Evolutionary conservation across 2,797 vertebrate genomes (phyloP).

Genomic region (Decapterus maruadsi): DNA sequence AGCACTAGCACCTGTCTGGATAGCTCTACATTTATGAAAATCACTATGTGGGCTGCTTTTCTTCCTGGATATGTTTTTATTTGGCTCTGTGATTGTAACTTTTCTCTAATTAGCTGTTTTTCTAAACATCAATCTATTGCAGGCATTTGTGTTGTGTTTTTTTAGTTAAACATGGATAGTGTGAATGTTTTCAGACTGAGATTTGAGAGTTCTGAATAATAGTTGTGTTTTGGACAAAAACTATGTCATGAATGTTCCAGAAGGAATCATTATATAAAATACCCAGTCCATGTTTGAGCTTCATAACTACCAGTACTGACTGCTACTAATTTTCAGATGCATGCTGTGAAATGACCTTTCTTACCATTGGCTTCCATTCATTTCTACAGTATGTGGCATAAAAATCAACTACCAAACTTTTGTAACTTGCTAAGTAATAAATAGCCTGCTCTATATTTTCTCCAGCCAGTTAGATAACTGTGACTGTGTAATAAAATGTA

Average conservation of each 20-base stretch:
- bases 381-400: neutral
- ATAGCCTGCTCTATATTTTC: no score
- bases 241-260: neutral
- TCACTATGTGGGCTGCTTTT: constrained; percentile 60
- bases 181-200: neutral
- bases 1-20: constrained; percentile 81
- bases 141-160: neutral
- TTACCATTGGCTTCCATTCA: neutral
- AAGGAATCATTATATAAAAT: neutral
- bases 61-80: constrained; percentile 50
- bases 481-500: no score
- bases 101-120: neutral
- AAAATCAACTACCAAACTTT: neutral
- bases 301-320: neutral
- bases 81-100: constrained; percentile 18
- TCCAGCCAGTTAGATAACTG: no score
- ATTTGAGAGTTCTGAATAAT: neutral
- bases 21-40: constrained; percentile 80
- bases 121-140: neutral
- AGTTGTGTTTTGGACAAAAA: neutral
- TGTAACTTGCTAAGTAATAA: neutral
- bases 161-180: neutral
- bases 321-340: neutral
- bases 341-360: neutral
- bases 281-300: no score